Percentiles rank a stretch among this genome's conserved stretches.
phyloP scores from a whole-genome alignment of 2,113 vertebrate genomes.

The Scolopax mira region DNA sequence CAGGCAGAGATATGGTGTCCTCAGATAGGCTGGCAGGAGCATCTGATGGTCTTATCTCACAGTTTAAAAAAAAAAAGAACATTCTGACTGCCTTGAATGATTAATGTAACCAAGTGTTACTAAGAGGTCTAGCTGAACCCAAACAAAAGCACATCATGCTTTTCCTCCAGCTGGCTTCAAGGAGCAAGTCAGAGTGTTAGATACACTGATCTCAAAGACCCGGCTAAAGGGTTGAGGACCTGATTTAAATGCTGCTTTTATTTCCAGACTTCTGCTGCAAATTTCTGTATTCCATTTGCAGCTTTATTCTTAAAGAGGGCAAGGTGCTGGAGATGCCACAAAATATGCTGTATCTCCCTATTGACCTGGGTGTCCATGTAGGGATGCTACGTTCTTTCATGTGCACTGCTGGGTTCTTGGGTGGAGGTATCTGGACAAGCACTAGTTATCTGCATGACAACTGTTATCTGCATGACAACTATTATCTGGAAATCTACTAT shows the following conservation, averaged over 20 bases:
- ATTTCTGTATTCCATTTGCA: not conserved
- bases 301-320: not conserved
- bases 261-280: not conserved
- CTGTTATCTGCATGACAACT: not conserved
- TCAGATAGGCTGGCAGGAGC: not conserved
- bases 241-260: not conserved
- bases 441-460: not conserved
- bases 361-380: not conserved
- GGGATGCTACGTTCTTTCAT: not conserved
- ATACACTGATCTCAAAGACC: accelerated
- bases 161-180: not conserved
- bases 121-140: not conserved
- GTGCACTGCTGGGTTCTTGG: not conserved
- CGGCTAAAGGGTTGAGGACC: not conserved
- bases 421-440: not conserved
- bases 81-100: not conserved
- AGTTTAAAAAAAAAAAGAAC: not conserved
- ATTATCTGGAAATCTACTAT: not conserved
- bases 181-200: not conserved
- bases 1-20: not conserved
- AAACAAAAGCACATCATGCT: not conserved
- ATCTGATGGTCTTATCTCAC: not conserved
- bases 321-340: not conserved
- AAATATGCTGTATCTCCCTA: not conserved
- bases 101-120: not conserved